phyloP scores from a whole-genome alignment of 2,113 vertebrate species.

The Lampris megalopsis region DNA sequence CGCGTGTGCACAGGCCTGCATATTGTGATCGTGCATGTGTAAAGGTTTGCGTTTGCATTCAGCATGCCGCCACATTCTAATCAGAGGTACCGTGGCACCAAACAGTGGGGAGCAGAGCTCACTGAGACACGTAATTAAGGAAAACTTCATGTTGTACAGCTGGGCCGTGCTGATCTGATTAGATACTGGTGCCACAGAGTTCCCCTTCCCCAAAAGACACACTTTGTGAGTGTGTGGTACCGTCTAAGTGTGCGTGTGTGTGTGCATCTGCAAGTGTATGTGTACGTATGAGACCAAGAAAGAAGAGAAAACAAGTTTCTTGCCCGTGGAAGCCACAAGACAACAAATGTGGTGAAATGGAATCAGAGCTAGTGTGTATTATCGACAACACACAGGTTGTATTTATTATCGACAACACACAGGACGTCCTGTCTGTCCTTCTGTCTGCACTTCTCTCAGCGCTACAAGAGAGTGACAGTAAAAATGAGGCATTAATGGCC shows the following conservation, averaged over 20 bases:
- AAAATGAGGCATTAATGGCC: slow-evolving; percentile 8
- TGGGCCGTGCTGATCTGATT: slow-evolving; percentile 71
- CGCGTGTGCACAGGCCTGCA: background rate
- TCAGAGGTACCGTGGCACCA: slow-evolving; percentile 64
- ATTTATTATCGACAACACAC: background rate
- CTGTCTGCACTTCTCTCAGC: no score
- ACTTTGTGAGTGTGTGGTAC: background rate
- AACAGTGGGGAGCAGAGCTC: slow-evolving; percentile 71
- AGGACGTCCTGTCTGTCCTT: background rate
- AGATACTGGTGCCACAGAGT: slow-evolving; percentile 70
- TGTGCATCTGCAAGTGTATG: background rate
- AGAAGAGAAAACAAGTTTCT: slow-evolving; percentile 17
- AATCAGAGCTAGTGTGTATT: slow-evolving; percentile 12
- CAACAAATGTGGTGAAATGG: background rate
- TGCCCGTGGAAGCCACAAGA: slow-evolving; percentile 9
- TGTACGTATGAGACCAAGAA: slow-evolving; percentile 5
- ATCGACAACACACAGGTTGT: no score
- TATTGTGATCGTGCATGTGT: background rate
- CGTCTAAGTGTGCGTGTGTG: background rate
- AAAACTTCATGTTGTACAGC: slow-evolving; percentile 75
- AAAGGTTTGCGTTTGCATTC: slow-evolving; percentile 10
- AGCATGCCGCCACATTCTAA: slow-evolving; percentile 64
- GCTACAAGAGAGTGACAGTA: no score
- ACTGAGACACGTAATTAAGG: slow-evolving; percentile 75
- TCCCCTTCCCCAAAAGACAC: slow-evolving; percentile 27